These are phyloP conservation scores for Chelonia mydas DNA, from an alignment of 2,797 vertebrate species.

Conservation along the genomic window DNA sequence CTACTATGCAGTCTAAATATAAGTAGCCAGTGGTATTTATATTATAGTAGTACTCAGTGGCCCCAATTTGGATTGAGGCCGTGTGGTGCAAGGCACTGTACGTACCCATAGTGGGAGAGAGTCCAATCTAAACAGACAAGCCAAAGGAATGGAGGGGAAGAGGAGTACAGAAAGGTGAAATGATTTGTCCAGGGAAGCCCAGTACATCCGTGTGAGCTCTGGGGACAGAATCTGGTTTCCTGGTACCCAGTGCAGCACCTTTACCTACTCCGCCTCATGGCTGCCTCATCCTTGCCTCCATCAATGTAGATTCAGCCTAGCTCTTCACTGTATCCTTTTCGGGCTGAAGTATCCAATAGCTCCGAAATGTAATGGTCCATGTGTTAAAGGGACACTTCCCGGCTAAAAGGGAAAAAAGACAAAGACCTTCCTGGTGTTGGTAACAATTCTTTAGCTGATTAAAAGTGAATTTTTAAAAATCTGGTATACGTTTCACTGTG, in stretches of 20 bases:
- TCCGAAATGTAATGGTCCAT: not conserved
- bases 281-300: not conserved
- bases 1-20: not conserved
- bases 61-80: not conserved
- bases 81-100: not conserved
- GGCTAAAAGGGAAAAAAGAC: not conserved
- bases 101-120: not conserved
- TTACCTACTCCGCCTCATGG: not conserved
- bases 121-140: not conserved
- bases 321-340: not conserved
- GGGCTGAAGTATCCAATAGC: not conserved
- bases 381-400: not conserved
- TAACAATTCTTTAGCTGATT: fast-evolving
- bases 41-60: not conserved
- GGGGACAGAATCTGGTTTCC: not conserved
- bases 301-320: not conserved
- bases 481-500: not conserved
- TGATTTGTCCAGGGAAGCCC: not conserved
- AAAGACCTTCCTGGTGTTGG: not conserved
- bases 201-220: not conserved
- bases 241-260: not conserved
- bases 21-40: not conserved
- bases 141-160: not conserved
- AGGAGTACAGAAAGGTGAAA: not conserved
- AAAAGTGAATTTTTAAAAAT: not conserved